Conservation (phyloP, 2,888 invertebrate genomes). For the Drosophila mimetica region DNA sequence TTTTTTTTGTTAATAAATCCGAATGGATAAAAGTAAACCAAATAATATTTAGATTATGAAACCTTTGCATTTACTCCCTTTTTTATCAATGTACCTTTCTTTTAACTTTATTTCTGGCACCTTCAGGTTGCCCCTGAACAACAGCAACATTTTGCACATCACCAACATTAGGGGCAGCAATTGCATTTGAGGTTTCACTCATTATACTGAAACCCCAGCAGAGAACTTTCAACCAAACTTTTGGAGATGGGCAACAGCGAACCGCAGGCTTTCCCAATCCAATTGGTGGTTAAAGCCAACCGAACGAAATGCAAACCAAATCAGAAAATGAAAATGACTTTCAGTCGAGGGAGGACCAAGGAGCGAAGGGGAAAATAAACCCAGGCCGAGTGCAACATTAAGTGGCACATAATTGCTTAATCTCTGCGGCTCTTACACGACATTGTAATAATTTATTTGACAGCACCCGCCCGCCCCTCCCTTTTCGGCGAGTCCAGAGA, state of each 20-base stretch:
- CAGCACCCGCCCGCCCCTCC: slow-evolving; percentile 44
- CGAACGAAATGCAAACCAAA: slow-evolving; percentile 54
- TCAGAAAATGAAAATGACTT: slow-evolving; percentile 27
- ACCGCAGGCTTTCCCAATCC: slow-evolving; percentile 64
- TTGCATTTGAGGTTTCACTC: slow-evolving; percentile 12
- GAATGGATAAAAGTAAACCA: too few species aligned
- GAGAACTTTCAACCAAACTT: slow-evolving; percentile 46
- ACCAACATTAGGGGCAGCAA: slow-evolving; percentile 14
- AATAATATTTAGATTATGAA: too few species aligned
- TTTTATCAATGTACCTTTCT: too few species aligned
- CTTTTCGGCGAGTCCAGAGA: slow-evolving; percentile 20
- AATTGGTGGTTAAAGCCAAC: slow-evolving; percentile 61
- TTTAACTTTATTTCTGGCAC: background rate
- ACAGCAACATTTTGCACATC: slow-evolving; percentile 15
- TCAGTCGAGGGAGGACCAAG: slow-evolving; percentile 4
- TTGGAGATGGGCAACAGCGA: slow-evolving; percentile 6
- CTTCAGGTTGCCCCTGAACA: slow-evolving; percentile 21
- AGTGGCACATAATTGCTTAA: slow-evolving; percentile 81
- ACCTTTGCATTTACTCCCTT: too few species aligned
- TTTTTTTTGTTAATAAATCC: too few species aligned
- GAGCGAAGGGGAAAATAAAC: background rate
- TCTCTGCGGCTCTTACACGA: slow-evolving; percentile 81
- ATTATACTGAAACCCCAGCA: slow-evolving; percentile 4
- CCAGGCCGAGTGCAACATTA: slow-evolving; percentile 64
- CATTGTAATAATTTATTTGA: slow-evolving; percentile 80